Base-by-base conservation (phyloP, 2,888 invertebrate species). In the Chironomus riparius region DNA sequence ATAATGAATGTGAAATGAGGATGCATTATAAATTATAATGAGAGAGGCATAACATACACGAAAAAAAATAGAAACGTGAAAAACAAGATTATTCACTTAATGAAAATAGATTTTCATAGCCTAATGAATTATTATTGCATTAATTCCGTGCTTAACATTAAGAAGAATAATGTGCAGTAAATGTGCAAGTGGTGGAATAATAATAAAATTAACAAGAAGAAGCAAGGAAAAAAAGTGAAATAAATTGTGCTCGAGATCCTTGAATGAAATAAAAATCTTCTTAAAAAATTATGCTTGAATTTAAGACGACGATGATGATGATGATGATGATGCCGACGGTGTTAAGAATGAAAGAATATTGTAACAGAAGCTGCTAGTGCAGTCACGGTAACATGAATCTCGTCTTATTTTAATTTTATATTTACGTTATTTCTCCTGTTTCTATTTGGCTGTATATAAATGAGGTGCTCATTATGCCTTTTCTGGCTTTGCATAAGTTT, bases 1-100 rank as follows among this genome's bases (percentile, higher is more conserved):
- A 50, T 56, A 18, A 56, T 56, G 6, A 56, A 56, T 56, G 56
- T 56, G 56, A 18, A 56, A 18, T 56, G 56, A 56, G 56, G 56
- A 56, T 65, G 21, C 12, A 62, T 28, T 73, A 74, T 74, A 74
- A 74, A 47, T 74, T 74, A 68, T 74, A 68, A 74, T 74, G 74
- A 74, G 74, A 68, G 38, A 38, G 73, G 15, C 18, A 12, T 56
- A 56, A n/a, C 18, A 18, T 18, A 15, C 56, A 50, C 50, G 18
- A 7, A 56, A 56, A n/a, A 15, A 56, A 10, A 38, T 2, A 38
- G 10, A 38, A 38, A 38, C 7, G 38, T 38, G 10, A 38, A 38
- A 15, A 56, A 4, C 18, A 56, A 56, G 18, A 22, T 74, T 28
- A 74, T 74, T 12, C 12, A 47, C 24, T 18, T 47, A 68, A 68